Evolutionary conservation across 2,797 vertebrate genomes (phyloP), one percentile per base, ranked within the genome.

Genomic region (Lepus oiostolus): DNA sequence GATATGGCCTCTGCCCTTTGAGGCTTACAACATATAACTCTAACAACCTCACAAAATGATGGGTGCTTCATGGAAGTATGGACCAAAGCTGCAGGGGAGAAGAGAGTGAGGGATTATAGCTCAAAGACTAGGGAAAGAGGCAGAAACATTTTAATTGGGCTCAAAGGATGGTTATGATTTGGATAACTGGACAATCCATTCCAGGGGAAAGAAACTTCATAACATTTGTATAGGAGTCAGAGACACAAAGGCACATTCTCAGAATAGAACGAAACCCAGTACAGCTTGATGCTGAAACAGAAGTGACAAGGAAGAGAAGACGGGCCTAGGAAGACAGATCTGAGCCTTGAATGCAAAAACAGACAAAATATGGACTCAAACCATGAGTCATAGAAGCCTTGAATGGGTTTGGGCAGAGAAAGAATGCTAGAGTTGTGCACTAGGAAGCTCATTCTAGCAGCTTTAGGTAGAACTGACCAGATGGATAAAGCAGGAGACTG

Each of bases 121-220:
- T 30, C 35, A 80, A 65, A 71, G n/a, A 52, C n/a, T 30, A 60
- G 42, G 62, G 8, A 54, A 86, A 60, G 50, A 75, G 42, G 65
- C 26, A 42, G 32, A 5, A n/a, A 47, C 1, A 38, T 88, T 60
- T 85, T 81, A 65, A 84, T 2, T 93, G 21, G 4, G 35, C 47
- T 88, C 77, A 67, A 77, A 89, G 60, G 62, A 75, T 3, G 26
- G 68, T 50, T 83, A 75, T 52, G 54, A 92, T 75, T 90, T 89
- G 19, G 30, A 2, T 58, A 76, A 70, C 1, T 52, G 28, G 38
- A 76, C 21, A 19, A 70, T 28, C 50, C 5, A 42, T 77, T 88
- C 54, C 35, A 86, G 72, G 80, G 77, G 87, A 88, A 72, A n/a
- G 30, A 90, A 88, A 81, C 24, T 26, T 71, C 19, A 8, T 2